These are phyloP conservation scores for Peromyscus attwateri DNA, from an alignment of 2,797 vertebrate genomes.

Conservation along the genomic window DNA sequence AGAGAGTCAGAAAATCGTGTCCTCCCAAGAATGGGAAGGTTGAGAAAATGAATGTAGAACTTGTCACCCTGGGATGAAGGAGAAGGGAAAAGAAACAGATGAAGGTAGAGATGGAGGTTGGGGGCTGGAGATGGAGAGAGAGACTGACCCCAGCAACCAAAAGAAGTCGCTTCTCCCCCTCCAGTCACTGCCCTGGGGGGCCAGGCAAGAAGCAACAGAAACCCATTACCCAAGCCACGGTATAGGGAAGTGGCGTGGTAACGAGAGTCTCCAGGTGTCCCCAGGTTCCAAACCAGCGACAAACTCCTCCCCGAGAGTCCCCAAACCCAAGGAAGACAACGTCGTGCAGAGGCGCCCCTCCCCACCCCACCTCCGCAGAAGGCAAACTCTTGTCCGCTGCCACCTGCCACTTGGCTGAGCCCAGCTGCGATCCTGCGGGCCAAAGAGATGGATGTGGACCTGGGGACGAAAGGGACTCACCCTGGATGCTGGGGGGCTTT, in stretches of 20 bases:
- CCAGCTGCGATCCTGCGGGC: background rate
- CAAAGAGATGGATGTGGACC: background rate
- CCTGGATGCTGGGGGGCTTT: constrained; percentile 83
- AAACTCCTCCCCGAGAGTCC: constrained; percentile 64
- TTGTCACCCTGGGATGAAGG: constrained; percentile 33
- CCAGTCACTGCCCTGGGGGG: background rate
- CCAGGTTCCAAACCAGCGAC: background rate
- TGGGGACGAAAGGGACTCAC: constrained; percentile 84
- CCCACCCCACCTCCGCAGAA: background rate
- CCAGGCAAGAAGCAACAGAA: constrained; percentile 65
- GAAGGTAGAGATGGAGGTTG: background rate
- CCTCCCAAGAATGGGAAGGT: background rate
- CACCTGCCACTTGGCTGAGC: constrained; percentile 43
- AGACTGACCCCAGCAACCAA: background rate
- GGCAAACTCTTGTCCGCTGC: constrained; percentile 78
- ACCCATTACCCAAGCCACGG: background rate
- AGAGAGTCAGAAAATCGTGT: background rate
- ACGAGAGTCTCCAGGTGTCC: constrained; percentile 10
- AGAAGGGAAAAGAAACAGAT: background rate
- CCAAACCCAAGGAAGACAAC: background rate
- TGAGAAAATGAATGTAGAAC: constrained; percentile 63
- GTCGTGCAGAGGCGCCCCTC: too few relatives aligned
- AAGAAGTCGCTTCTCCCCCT: background rate
- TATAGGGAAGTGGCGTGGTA: background rate
- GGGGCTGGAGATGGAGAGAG: background rate